These are phyloP conservation scores for Limnephilus rhombicus DNA, from an alignment of 2,888 invertebrate species.

Conservation along the genomic window DNA sequence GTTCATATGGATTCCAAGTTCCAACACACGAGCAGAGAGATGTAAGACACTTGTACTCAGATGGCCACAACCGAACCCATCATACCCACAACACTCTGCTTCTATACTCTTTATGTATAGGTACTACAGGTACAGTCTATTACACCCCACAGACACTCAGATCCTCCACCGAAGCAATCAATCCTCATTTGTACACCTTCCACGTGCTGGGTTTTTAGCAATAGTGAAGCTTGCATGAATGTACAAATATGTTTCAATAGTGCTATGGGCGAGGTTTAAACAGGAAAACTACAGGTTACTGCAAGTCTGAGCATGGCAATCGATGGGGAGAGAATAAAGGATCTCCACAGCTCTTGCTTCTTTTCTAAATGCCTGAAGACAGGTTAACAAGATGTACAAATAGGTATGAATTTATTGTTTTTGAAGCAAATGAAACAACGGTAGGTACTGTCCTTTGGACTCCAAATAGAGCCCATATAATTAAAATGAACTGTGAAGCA, in stretches of 20 bases:
- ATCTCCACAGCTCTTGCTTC: not conserved
- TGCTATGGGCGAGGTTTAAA: not conserved
- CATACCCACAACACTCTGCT: not conserved
- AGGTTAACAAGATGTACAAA: not conserved
- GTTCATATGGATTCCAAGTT: constrained; percentile 20
- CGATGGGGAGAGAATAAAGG: not conserved
- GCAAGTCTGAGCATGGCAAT: not conserved
- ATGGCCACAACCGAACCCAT: not conserved
- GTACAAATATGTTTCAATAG: not conserved
- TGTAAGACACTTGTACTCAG: not conserved
- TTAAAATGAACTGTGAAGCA: not conserved
- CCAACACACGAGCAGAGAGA: not conserved
- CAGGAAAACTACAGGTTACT: not conserved
- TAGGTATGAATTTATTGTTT: not conserved
- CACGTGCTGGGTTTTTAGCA: not conserved
- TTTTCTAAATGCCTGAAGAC: not conserved
- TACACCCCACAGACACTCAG: not conserved
- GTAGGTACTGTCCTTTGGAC: no score
- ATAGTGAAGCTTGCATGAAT: not conserved
- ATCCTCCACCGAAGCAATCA: not conserved
- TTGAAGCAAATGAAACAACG: not conserved
- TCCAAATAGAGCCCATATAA: not conserved
- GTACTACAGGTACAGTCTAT: not conserved
- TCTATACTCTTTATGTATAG: not conserved
- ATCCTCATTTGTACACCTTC: not conserved